phyloP scores from a whole-genome alignment of 2,888 invertebrate species.

The Pogonocherus hispidulus region DNA sequence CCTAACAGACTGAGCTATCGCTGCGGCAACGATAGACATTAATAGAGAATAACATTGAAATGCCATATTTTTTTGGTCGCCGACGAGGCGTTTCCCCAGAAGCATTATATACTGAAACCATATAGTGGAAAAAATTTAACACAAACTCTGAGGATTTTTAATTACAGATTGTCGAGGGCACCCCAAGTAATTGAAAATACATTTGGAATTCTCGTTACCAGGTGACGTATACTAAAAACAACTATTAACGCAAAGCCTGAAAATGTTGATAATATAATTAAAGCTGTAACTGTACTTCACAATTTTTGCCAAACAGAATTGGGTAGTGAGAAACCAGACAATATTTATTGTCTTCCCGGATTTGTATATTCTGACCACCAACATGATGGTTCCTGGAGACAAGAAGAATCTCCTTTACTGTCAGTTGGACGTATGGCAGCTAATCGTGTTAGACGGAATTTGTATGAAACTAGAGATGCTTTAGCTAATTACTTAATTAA shows the following conservation, averaged over 20 bases:
- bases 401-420: conserved; percentile 29
- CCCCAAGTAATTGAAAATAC: background rate
- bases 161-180: background rate
- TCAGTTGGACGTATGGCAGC: conserved; percentile 33
- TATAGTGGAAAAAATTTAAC: background rate
- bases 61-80: background rate
- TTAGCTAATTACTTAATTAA: background rate
- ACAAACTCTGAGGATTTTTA: background rate
- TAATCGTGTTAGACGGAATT: background rate
- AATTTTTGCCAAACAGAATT: background rate
- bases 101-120: background rate
- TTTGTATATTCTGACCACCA: conserved; percentile 27
- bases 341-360: conserved; percentile 35
- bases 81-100: background rate
- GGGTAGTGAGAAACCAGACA: background rate
- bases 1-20: too few relatives aligned
- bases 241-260: conserved; percentile 6
- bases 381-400: conserved; percentile 40
- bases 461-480: background rate
- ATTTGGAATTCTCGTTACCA: conserved; percentile 39
- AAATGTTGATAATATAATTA: conserved; percentile 16
- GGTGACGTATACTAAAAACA: conserved; percentile 37
- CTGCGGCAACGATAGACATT: too few relatives aligned
- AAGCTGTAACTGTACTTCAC: background rate
- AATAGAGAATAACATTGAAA: background rate